phyloP scores from a whole-genome alignment of 2,113 vertebrate species.

The Hippocampus barbouri region DNA sequence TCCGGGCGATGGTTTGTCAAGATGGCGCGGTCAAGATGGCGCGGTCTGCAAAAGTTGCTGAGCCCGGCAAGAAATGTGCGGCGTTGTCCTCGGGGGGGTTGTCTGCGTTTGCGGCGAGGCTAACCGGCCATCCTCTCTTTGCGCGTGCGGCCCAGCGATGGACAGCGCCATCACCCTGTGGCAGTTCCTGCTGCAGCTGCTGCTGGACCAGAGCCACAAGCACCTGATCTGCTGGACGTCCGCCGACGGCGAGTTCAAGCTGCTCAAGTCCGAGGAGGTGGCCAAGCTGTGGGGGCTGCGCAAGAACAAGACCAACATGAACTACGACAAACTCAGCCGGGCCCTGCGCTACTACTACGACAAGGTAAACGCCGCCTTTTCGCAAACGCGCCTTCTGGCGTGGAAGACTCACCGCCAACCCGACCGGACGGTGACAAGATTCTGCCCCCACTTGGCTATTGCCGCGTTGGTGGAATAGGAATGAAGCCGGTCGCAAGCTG shows the following conservation, averaged over 20 bases:
- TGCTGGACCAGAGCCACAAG: slow-evolving; percentile 94
- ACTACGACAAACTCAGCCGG: slow-evolving; percentile 95
- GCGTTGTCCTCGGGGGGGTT: too few relatives aligned
- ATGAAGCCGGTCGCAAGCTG: too few relatives aligned
- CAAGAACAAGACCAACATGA: slow-evolving; percentile 98
- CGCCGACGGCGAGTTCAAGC: slow-evolving; percentile 95
- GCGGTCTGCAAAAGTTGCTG: too few relatives aligned
- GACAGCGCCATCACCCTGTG: slow-evolving; percentile 97
- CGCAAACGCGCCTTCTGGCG: background rate
- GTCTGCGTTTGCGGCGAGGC: too few relatives aligned
- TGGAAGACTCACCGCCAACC: too few relatives aligned
- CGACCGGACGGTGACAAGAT: too few relatives aligned
- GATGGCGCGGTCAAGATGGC: too few relatives aligned
- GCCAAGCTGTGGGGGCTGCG: slow-evolving; percentile 95
- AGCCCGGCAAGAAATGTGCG: too few relatives aligned
- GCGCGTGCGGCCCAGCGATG: slow-evolving; percentile 75
- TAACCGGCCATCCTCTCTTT: too few relatives aligned
- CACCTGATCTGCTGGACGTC: slow-evolving; percentile 97
- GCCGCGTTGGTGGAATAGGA: too few relatives aligned
- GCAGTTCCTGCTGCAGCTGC: slow-evolving; percentile 98
- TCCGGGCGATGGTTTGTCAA: too few relatives aligned
- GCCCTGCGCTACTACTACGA: slow-evolving; percentile 96
- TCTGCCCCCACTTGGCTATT: too few relatives aligned
- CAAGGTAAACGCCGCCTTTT: slow-evolving; percentile 75
- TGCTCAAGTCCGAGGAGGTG: slow-evolving; percentile 95